Conservation (phyloP, 2,888 invertebrate species). For the Tetrapedia diversipes region DNA sequence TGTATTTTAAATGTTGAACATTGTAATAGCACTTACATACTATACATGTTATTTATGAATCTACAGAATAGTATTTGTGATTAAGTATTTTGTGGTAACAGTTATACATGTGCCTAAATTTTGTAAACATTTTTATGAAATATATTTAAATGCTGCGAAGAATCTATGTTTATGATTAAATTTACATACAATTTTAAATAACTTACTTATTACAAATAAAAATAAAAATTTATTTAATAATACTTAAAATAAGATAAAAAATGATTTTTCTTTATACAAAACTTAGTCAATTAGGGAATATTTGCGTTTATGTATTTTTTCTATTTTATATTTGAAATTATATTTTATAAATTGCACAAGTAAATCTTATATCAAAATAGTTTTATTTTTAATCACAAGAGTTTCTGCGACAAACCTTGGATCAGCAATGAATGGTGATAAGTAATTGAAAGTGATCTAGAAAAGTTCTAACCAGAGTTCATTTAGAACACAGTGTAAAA, state of each 20-base stretch:
- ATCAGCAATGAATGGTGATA: constrained; percentile 58
- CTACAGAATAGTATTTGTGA: constrained; percentile 52
- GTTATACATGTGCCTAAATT: constrained; percentile 56
- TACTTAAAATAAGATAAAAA: constrained; percentile 40
- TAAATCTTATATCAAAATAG: constrained; percentile 60
- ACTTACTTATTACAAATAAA: constrained; percentile 13
- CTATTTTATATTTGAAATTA: constrained; percentile 45
- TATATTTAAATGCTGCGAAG: constrained; percentile 22
- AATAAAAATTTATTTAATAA: constrained; percentile 22
- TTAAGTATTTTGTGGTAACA: constrained; percentile 48
- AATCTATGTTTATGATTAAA: constrained; percentile 39
- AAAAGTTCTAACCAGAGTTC: constrained; percentile 48
- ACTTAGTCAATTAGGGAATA: constrained; percentile 24
- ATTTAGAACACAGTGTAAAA: constrained; percentile 58
- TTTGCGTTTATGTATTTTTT: constrained; percentile 12
- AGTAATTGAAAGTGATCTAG: constrained; percentile 54
- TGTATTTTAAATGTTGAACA: constrained; percentile 55
- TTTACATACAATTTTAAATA: constrained; percentile 26
- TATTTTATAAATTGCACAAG: constrained; percentile 63
- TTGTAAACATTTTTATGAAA: constrained; percentile 39
- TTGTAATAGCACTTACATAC: constrained; percentile 54
- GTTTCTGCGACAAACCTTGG: constrained; percentile 63
- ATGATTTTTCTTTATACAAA: constrained; percentile 9
- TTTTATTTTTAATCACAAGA: constrained; percentile 59
- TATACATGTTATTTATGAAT: constrained; percentile 50